phyloP scores from a whole-genome alignment of 1,140 invertebrate genomes.

The Drosophila nasuta region DNA sequence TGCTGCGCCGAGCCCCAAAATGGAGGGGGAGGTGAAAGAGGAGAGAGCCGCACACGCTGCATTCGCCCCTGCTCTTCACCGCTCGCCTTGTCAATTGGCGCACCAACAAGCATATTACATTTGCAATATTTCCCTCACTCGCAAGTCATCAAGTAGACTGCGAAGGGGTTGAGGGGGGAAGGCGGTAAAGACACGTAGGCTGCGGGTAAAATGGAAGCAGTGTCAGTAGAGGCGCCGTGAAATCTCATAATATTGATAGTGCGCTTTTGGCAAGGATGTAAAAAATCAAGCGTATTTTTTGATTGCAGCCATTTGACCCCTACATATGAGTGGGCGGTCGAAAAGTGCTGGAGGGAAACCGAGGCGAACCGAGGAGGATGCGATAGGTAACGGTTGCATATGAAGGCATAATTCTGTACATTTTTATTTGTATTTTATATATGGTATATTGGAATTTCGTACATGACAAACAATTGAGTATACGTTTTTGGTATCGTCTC shows the following conservation, averaged over 20 bases:
- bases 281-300: conserved; percentile 69
- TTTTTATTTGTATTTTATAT: conserved; percentile 23
- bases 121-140: conserved; percentile 71
- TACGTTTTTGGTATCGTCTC: conserved; percentile 22
- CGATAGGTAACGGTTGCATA: neutral
- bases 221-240: conserved; percentile 37
- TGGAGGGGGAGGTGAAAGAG: neutral
- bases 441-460: conserved; percentile 11
- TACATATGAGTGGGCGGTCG: conserved; percentile 11
- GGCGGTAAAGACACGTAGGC: neutral
- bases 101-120: conserved; percentile 73
- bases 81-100: neutral
- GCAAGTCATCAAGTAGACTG: conserved; percentile 23
- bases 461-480: conserved; percentile 46
- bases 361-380: neutral
- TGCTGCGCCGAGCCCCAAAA: conserved; percentile 37
- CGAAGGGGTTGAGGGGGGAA: neutral
- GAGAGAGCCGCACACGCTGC: conserved; percentile 8
- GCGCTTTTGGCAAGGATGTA: conserved; percentile 45
- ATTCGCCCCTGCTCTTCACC: neutral
- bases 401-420: conserved; percentile 44
- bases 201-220: neutral
- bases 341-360: neutral
- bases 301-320: conserved; percentile 61
- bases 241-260: conserved; percentile 80